Evolutionary conservation across 1,140 invertebrate genomes (phyloP), one percentile per base, ranked within the genome.

Genomic region (Papilio xuthus): DNA sequence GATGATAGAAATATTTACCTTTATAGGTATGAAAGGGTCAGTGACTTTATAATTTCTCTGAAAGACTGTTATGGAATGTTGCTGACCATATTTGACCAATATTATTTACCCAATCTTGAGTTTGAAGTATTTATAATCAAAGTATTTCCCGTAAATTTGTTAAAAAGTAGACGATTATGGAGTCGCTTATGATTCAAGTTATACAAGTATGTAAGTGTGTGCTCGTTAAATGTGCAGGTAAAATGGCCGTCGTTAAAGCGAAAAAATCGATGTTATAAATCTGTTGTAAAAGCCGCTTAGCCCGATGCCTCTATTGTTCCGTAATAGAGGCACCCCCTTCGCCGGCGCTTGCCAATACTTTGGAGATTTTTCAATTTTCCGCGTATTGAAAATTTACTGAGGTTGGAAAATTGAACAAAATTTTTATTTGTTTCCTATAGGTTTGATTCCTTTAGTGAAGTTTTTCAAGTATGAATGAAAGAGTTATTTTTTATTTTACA

Each of bases 211-310:
- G 23, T 15, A 50, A 42, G 37, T 47, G 20, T 42, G 13, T 44
- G 42, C 41, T 47, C 41, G 20, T 23, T 26, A 26, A 72, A 72
- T 26, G 28, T 72, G 70, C 70, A 44, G 70, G 41, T 47, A 72
- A 72, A 44, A 72, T 72, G 42, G 37, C 41, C 70, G 70, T 42
- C 70, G 13, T 72, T 47, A 72, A 72, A 72, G 70, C 20, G 42
- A 44, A 72, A 72, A 72, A 72, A 70, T 63, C 60, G 26, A 63
- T 70, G 67, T 70, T 70, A 72, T 72, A 72, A 44, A 72, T 44
- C 70, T 23, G 20, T 23, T 72, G 41, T 72, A 44, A 72, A n/a
- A 23, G 70, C 70, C 70, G 42, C 70, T 47, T 26, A 72, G 37
- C 70, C 37, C 37, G 41, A 72, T 15, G 70, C 70, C 70, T 72